Evolutionary conservation across 2,888 invertebrate species (phyloP), one percentile per base, ranked within the genome.

Genomic region (Eristalis intricaria): DNA sequence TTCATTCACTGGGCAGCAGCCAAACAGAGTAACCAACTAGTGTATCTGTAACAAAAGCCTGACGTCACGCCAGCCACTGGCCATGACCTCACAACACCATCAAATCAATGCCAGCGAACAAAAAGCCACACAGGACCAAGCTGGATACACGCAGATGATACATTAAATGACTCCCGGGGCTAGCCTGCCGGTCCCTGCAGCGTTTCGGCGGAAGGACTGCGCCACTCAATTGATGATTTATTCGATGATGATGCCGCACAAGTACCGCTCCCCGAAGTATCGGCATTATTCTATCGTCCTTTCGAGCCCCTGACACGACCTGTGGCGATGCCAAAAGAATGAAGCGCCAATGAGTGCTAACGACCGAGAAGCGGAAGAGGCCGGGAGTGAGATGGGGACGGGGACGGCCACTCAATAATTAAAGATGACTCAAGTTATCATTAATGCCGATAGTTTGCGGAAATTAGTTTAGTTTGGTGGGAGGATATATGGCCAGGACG

Each of bases 201-300:
- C 43, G 23, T 29, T 66, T 68, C 68, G 38, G 19, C n/a, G 43
- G 19, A 64, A 73, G 63, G 74, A 74, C 50, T 74, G 50, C 50
- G 32, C 56, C 64, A 32, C 22, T 63, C 64, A 64, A 64, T 74
- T 74, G 74, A 74, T 38, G 74, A 74, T 50, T 63, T 63, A 64
- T 74, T 64, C 64, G 38, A 71, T 40, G 60, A 26, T 19, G 71
- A 61, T 38, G 60, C 26, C 56, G 8, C 50, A 50, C 50, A 50
- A 50, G 19, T 50, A 19, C n/a, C 56, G 56, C 29, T 32, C 22
- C 23, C 23, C 26, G 13, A 26, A 11, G 22, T 13, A 60, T 13
- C 35, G 35, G 11, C 29, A 29, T 35, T 35, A 35, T 35, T 35
- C 43, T n/a, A n/a, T 50, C n/a, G 8, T 50, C 8, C 50, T 19